phyloP scores from a whole-genome alignment of 2,113 vertebrate genomes.

The Anolis sagrei region DNA sequence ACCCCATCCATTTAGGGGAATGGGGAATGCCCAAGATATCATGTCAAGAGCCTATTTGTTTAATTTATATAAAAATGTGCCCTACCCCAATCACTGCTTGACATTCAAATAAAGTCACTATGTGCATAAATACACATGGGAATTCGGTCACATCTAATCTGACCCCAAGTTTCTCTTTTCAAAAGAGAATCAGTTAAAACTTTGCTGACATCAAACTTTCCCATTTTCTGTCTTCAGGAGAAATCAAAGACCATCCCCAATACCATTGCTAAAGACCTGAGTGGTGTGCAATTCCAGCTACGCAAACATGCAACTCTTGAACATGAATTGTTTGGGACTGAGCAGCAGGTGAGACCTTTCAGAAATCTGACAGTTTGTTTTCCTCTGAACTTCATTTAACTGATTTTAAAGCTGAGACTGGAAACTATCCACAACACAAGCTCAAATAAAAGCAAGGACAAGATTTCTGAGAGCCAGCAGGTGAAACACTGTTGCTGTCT shows the following conservation, averaged over 20 bases:
- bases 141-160: neutral
- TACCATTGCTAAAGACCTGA: slow-evolving; percentile 82
- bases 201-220: neutral
- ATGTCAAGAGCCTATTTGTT: too few relatives aligned
- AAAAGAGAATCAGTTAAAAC: neutral
- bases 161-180: neutral
- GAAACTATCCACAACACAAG: neutral
- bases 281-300: slow-evolving; percentile 82
- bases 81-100: neutral
- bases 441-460: neutral
- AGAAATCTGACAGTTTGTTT: neutral
- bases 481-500: neutral
- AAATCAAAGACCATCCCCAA: slow-evolving; percentile 84
- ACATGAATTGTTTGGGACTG: slow-evolving; percentile 76
- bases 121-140: too few relatives aligned
- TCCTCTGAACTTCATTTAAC: neutral
- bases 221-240: slow-evolving; percentile 74
- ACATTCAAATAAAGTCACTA: neutral
- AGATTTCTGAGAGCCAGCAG: neutral
- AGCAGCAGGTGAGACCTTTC: slow-evolving; percentile 79
- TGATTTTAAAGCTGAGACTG: neutral
- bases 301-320: slow-evolving; percentile 84
- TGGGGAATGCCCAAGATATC: too few relatives aligned
- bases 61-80: neutral
- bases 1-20: too few relatives aligned